Conservation (phyloP, 1,140 invertebrate species). For the Papilio machaon region DNA sequence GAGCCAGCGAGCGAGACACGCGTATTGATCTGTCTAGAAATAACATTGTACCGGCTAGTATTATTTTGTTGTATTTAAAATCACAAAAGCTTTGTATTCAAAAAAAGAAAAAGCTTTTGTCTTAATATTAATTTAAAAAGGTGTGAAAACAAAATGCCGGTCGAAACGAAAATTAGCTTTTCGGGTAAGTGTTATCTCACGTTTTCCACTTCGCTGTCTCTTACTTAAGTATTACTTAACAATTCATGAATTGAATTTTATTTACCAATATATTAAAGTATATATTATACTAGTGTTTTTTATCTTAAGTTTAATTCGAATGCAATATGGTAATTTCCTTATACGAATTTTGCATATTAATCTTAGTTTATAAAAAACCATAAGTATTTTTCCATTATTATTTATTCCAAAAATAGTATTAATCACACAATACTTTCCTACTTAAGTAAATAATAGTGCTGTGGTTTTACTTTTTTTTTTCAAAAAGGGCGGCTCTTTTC, state of each 20-base stretch:
- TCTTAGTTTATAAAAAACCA: background rate
- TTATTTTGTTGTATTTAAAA: background rate
- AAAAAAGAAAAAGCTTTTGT: background rate
- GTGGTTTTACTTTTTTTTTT: background rate
- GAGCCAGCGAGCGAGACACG: slow-evolving; percentile 59
- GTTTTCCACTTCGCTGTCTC: slow-evolving; percentile 34
- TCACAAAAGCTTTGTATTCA: background rate
- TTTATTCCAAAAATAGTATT: background rate
- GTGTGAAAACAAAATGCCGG: slow-evolving; percentile 59
- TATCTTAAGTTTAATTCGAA: background rate
- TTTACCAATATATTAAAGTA: background rate
- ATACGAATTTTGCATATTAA: background rate
- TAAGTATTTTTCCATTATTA: background rate
- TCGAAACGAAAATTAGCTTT: slow-evolving; percentile 78
- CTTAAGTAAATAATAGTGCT: background rate
- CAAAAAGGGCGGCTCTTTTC: background rate
- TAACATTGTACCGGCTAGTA: slow-evolving; percentile 9
- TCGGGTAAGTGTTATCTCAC: slow-evolving; percentile 67
- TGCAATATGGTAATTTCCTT: slow-evolving; percentile 3
- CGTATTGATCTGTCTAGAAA: slow-evolving; percentile 48
- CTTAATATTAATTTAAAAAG: background rate
- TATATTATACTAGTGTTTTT: background rate
- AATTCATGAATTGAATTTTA: background rate
- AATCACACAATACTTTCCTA: background rate
- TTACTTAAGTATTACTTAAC: slow-evolving; percentile 16